phyloP scores from a whole-genome alignment of 1,140 invertebrate genomes.

The Magallana angulata region DNA sequence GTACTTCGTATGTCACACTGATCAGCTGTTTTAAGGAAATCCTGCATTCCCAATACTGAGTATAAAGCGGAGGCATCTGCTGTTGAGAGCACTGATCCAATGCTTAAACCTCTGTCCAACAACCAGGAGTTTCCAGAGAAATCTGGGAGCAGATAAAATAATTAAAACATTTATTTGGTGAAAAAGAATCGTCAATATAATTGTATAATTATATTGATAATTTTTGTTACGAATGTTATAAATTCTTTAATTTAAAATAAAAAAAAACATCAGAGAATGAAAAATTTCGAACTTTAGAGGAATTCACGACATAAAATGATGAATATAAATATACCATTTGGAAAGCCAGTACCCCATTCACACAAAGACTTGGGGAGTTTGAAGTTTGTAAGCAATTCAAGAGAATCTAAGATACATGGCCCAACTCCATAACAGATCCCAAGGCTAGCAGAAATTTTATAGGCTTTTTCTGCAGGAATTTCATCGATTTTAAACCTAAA shows the following conservation, averaged over 20 bases:
- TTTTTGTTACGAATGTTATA: no score
- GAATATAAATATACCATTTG: not conserved
- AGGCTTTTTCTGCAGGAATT: not conserved
- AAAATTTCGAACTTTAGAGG: no score
- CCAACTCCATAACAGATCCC: not conserved
- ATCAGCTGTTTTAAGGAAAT: conserved; percentile 8
- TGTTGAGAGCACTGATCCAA: not conserved
- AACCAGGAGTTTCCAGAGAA: conserved; percentile 26
- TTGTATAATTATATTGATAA: no score
- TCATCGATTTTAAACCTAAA: conserved; percentile 31
- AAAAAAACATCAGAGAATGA: no score
- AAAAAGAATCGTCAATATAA: no score
- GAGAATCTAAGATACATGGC: not conserved
- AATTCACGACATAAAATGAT: not conserved
- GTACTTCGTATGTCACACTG: conserved; percentile 13
- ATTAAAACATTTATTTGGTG: no score
- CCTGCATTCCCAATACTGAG: conserved; percentile 2
- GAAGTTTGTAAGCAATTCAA: not conserved
- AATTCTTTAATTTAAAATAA: no score
- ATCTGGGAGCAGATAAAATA: not conserved
- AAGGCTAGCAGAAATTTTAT: not conserved
- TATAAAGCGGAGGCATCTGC: not conserved
- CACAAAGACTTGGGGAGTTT: conserved; percentile 30
- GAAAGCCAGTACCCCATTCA: conserved; percentile 34
- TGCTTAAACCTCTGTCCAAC: conserved; percentile 17